phyloP scores from a whole-genome alignment of 2,888 invertebrate genomes.

The Melinopterus prodromus region DNA sequence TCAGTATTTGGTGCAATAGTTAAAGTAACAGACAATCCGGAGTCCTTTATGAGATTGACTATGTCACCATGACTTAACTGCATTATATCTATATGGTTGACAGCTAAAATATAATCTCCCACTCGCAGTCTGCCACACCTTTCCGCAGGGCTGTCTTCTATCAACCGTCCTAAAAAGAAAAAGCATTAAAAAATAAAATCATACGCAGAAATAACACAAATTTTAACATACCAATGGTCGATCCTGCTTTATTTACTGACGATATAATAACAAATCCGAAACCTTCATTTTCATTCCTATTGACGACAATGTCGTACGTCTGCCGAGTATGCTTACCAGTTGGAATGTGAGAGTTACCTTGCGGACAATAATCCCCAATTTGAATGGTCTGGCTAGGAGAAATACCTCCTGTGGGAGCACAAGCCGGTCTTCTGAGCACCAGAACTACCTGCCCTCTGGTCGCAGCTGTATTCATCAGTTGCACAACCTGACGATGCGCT shows the following conservation, averaged over 20 bases:
- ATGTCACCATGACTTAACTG: slow-evolving; percentile 96
- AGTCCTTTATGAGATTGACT: slow-evolving; percentile 96
- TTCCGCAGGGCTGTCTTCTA: slow-evolving; percentile 95
- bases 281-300: slow-evolving; percentile 91
- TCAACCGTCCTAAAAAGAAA: slow-evolving; percentile 80
- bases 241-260: slow-evolving; percentile 87
- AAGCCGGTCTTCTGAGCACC: slow-evolving; percentile 65
- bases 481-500: slow-evolving; percentile 93
- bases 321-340: slow-evolving; percentile 29
- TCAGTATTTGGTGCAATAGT: slow-evolving; percentile 76
- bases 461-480: slow-evolving; percentile 90
- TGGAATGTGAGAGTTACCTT: slow-evolving; percentile 38
- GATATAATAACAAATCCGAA: slow-evolving; percentile 99
- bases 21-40: slow-evolving; percentile 88
- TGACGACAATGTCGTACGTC: slow-evolving; percentile 93
- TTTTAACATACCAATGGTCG: slow-evolving; percentile 79
- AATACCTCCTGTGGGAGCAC: slow-evolving; percentile 33
- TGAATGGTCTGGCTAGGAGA: slow-evolving; percentile 32
- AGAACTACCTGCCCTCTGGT: slow-evolving; percentile 86
- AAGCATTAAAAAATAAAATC: neutral
- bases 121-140: slow-evolving; percentile 89
- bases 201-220: neutral
- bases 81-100: slow-evolving; percentile 91
- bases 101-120: slow-evolving; percentile 95
- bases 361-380: slow-evolving; percentile 41